Percentiles rank a stretch among this genome's conserved stretches.
Evolutionary conservation across 2,888 invertebrate species (phyloP).

Genomic region (Dioctria rufipes): DNA sequence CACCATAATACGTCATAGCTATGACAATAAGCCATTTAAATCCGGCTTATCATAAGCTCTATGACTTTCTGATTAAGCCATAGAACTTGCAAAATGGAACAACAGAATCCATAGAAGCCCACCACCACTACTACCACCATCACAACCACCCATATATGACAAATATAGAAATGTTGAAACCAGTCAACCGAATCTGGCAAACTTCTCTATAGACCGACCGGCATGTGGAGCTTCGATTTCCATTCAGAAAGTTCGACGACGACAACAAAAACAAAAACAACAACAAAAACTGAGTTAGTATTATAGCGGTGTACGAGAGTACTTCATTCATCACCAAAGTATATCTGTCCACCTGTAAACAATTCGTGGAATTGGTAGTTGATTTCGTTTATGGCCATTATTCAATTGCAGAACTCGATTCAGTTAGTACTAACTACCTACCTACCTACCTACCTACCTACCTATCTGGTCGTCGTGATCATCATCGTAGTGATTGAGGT

Average conservation of each 20-base stretch:
- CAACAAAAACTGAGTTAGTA: not conserved
- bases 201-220: conserved; percentile 1
- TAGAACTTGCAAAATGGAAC: conserved; percentile 41
- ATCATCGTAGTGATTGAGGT: conserved; percentile 18
- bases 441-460: no score
- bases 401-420: not conserved
- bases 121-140: not conserved
- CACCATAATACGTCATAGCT: no score
- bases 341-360: conserved; percentile 18
- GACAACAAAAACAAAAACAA: not conserved
- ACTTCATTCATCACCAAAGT: conserved; percentile 38
- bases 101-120: conserved; percentile 29
- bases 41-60: not conserved
- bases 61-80: not conserved
- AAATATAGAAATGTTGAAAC: conserved; percentile 30
- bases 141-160: no score
- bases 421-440: no score
- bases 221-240: conserved; percentile 6
- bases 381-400: conserved; percentile 6
- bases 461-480: not conserved
- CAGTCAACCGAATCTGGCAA: conserved; percentile 31
- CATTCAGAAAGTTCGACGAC: conserved; percentile 32
- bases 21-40: not conserved
- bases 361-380: conserved; percentile 32
- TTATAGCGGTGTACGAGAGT: not conserved